Base-by-base conservation (phyloP, 2,113 vertebrate species). In the Xenus cinereus region DNA sequence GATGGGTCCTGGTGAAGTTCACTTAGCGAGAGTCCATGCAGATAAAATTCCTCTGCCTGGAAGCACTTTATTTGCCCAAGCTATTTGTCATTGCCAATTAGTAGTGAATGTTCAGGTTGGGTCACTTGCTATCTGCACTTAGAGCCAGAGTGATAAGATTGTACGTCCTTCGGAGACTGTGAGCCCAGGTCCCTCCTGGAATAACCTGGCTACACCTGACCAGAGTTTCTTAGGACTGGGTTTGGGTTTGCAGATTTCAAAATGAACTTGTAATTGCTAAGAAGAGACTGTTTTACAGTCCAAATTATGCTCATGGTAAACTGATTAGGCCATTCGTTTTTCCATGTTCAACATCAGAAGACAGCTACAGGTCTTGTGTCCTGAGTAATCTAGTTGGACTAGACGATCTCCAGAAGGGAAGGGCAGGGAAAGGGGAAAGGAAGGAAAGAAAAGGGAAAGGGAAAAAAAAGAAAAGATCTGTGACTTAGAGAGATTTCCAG, bases 241-340 rank as follows among this genome's bases (percentile, higher is more conserved):
- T 87, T 85, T 24, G 37, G 6, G 13, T 54, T 88, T 88, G 16
- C 30, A 75, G 54, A 10, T 83, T 84, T 84, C 23, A 68, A 19
- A 63, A 1, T 28, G 51, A 63, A 77, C 48, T 30, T 71, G 30
- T 24, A 57, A 51, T 27, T 84, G 72, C 16, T 77, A 71, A 53
- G 46, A 63, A 51, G 33, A 66, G 45, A 14, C 16, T 73, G 45
- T 19, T 93, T 62, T 19, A 12, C 19, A 51, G 30, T 54, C 39
- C 0, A 0, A 57, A 76, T 78, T 75, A n/a, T 48, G 21, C 8
- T 93, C 1, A 1, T 5, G 24, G 12, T 62, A 59, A 83, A 46
- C 4, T 3, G 28, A 50, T 81, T 10, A 56, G 60, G 51, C 56
- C 19, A 0, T 56, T 67, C 56, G 63, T 48, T 88, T 80, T 77